phyloP scores from a whole-genome alignment of 2,113 vertebrate species.

The Heloderma charlesbogerti region DNA sequence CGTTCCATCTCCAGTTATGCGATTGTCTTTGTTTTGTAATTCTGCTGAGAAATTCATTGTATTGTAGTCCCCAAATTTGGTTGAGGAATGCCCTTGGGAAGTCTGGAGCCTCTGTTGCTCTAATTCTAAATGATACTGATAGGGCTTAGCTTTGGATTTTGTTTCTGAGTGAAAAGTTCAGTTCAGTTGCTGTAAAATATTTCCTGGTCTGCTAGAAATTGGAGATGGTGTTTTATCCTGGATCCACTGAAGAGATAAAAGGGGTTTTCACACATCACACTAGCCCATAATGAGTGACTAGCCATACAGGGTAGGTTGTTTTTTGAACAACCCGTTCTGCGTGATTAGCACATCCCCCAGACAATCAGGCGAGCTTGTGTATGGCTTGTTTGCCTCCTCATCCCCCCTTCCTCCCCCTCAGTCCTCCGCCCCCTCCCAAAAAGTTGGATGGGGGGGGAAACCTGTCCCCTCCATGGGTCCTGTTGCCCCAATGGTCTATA shows the following conservation, averaged over 20 bases:
- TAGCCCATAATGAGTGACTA: no score
- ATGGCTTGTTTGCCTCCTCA: no score
- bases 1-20: not conserved
- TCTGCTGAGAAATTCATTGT: not conserved
- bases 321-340: no score
- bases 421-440: no score
- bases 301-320: no score
- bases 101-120: not conserved
- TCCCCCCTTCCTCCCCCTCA: no score
- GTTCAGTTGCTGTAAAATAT: not conserved
- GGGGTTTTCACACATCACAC: no score
- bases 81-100: not conserved
- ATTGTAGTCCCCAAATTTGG: not conserved
- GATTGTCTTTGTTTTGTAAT: not conserved
- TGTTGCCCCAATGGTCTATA: no score
- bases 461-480: no score
- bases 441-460: no score
- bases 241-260: not conserved
- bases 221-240: not conserved
- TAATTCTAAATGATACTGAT: accelerated
- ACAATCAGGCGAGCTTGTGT: no score
- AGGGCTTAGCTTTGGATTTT: conserved; percentile 15
- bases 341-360: no score
- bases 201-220: not conserved
- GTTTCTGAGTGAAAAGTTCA: not conserved